Base-by-base conservation (phyloP, 1,140 invertebrate species). In the Latrodectus geometricus region DNA sequence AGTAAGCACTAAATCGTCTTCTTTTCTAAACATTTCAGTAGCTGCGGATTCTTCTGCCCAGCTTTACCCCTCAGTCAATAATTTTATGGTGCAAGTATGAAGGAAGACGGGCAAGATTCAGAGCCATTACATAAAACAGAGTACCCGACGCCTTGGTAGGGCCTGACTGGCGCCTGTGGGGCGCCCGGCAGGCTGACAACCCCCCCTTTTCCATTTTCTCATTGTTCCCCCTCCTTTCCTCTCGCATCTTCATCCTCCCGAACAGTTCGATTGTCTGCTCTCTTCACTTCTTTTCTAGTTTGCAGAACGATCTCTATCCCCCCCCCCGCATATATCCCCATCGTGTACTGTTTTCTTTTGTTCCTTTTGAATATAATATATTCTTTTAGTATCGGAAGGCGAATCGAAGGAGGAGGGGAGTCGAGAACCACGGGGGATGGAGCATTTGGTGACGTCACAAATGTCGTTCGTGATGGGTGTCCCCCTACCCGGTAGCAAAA, bases 121-220 rank as follows among this genome's bases (percentile, higher is more conserved):
- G 48, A 80, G 49, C 66, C 77, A 80, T 80, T 80, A 80, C 77
- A 75, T 75, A 75, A 75, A 75, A 75, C 73, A 50, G 73, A 80
- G 77, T 80, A 21, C 56, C 66, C 77, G 48, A n/a, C 66, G 65
- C 65, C 77, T 68, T 70, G 68, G 66, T 20, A 35, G 66, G 77
- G 35, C 66, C 77, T 69, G 65, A 69, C 65, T 69, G 65, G 77
- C 65, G 65, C 65, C 77, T 20, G 50, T 50, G 50, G 48, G 77
- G 70, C 70, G 70, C 70, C 70, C 21, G 70, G 48, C 70, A 73
- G 65, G 21, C 77, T 68, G 77, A 80, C 77, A 35, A 35, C 9
- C 77, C 54, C 66, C 48, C 48, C 35, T 11, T 12, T 21, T 35
- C 85, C 50, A 17, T 50, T 4, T 17, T 21, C 35, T 21, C 20